Percentiles rank a stretch among this genome's conserved stretches.
Conservation (phyloP, 1,140 invertebrate species). For the Trichonephila clavipes region DNA sequence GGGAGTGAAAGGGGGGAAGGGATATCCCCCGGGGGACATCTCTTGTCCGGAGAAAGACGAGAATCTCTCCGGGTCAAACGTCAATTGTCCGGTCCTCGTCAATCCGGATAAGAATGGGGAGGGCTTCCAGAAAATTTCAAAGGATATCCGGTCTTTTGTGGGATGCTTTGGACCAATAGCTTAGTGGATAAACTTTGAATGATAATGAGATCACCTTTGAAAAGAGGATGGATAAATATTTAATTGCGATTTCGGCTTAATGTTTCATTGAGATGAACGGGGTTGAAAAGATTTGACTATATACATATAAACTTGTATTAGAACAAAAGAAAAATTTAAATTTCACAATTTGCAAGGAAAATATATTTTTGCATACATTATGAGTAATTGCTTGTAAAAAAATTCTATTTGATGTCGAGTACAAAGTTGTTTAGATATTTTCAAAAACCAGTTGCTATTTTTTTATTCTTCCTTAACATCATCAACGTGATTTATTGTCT, state of each 20-base stretch:
- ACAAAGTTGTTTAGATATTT: too few species aligned
- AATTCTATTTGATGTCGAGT: too few species aligned
- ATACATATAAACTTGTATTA: too few species aligned
- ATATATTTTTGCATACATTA: too few species aligned
- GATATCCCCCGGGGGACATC: conserved; percentile 5
- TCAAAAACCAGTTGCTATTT: too few species aligned
- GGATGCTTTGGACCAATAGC: background rate
- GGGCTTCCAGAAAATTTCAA: conserved; percentile 28
- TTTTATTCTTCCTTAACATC: too few species aligned
- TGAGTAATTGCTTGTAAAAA: too few species aligned
- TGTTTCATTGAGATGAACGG: background rate
- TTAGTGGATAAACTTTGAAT: background rate
- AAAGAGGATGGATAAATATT: background rate
- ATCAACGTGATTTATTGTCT: too few species aligned
- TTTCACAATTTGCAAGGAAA: too few species aligned
- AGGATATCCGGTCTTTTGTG: background rate
- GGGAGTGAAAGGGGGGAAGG: background rate
- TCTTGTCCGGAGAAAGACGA: background rate
- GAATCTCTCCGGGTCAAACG: conserved; percentile 41
- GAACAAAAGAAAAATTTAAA: too few species aligned
- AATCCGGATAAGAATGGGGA: background rate
- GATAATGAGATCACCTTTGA: background rate
- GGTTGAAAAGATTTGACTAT: background rate
- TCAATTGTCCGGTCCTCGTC: conserved; percentile 46
- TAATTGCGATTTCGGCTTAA: background rate